Base-by-base conservation (phyloP, 2,888 invertebrate species). In the Lithophane semibrunnea region DNA sequence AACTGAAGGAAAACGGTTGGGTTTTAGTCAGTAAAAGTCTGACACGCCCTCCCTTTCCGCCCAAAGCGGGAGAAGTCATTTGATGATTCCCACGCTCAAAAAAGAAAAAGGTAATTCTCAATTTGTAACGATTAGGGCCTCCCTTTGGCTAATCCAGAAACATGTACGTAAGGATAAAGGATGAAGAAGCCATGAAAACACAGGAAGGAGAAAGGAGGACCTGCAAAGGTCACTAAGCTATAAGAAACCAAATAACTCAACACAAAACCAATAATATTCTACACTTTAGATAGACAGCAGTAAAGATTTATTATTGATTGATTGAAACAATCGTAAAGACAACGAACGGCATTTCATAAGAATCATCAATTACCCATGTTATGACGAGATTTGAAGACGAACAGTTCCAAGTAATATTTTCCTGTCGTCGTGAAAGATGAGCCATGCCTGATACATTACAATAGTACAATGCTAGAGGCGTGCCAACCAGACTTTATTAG, bases 311-410 rank as follows among this genome's bases (percentile, higher is more conserved):
- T 37, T 10, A 0, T 37, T 54, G 61, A 77, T 80, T 63, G 61
- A 77, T 72, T 49, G 54, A 54, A 61, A 56, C 13, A 66, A 52
- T 52, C 24, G 5, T 60, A 21, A 61, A 66, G 5, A 56, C 47
- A 54, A 54, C 4, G 9, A 24, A 52, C n/a, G 21, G 52, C 13
- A 24, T 24, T 44, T 58, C 58, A 60, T 61, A 61, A 37, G 37
- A 37, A 81, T 79, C 24, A 81, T 79, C 21, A 66, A 79, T 75
- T 54, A 75, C 21, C 52, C 21, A 61, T 65, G 75, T 79, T 64
- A 44, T 44, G 56, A 37, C 52, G 18, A 65, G 49, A 29, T 63
- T 49, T 2, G 42, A 42, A 73, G 54, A 49, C 16, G 21, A 71
- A 24, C 8, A 52, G 13, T 69, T 69, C 21, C 7, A 58, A 44